Percentiles rank a stretch among this genome's conserved stretches.
Evolutionary conservation across 2,113 vertebrate genomes (phyloP).

Genomic region (Sylvilagus bachmani): DNA sequence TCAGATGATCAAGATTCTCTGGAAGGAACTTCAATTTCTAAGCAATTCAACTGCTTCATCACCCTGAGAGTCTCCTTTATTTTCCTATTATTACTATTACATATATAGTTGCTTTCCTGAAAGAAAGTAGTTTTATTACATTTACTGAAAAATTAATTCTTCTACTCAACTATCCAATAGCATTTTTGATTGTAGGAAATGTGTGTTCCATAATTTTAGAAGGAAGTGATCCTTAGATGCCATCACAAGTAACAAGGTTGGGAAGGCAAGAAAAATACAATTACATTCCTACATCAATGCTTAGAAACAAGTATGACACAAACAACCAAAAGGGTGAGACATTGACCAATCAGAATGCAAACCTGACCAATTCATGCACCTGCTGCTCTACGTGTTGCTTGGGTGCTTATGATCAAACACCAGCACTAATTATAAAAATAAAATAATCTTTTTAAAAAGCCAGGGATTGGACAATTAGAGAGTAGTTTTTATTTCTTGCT

Average conservation of each 20-base stretch:
- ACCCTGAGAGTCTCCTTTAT: neutral
- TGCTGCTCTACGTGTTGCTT: neutral
- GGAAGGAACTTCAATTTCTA: slow-evolving; percentile 55
- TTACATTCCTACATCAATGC: neutral
- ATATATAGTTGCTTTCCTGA: neutral
- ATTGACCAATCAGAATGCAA: neutral
- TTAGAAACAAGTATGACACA: neutral
- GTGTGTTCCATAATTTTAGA: slow-evolving; percentile 49
- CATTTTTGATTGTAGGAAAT: neutral
- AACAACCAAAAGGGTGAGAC: neutral
- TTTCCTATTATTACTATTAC: slow-evolving; percentile 4
- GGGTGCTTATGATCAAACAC: neutral
- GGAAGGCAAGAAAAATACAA: neutral
- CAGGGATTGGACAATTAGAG: neutral
- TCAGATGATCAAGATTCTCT: neutral
- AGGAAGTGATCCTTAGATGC: slow-evolving; percentile 8
- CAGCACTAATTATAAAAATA: neutral
- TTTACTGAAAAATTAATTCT: slow-evolving; percentile 53
- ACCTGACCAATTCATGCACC: neutral
- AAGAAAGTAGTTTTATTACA: neutral
- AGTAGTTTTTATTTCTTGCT: slow-evolving; percentile 15
- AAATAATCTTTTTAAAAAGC: neutral
- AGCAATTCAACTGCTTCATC: neutral
- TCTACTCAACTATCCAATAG: neutral
- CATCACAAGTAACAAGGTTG: neutral